Evolutionary conservation across 1,140 invertebrate species (phyloP).

Genomic region (Drosophila cardini): DNA sequence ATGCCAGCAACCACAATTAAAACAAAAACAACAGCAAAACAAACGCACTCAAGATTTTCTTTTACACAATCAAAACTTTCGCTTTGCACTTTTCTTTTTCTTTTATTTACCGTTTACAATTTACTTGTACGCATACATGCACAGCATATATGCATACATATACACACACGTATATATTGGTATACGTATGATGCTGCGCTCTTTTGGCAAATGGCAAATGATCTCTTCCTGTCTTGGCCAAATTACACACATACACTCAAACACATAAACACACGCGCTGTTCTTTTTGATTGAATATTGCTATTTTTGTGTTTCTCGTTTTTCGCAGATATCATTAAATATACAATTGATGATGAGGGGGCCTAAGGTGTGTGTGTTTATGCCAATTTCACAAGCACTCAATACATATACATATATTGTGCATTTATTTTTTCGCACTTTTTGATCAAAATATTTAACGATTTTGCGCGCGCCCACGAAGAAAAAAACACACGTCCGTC

Average conservation of each 20-base stretch:
- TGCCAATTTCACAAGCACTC: slow-evolving; percentile 37
- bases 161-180: background rate
- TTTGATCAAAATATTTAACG: slow-evolving; percentile 37
- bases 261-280: slow-evolving; percentile 37
- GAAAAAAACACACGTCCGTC: slow-evolving; percentile 1
- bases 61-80: slow-evolving; percentile 67
- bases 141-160: slow-evolving; percentile 4
- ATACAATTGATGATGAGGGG: background rate
- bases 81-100: slow-evolving; percentile 78
- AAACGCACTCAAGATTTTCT: slow-evolving; percentile 51
- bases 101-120: slow-evolving; percentile 48
- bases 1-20: background rate
- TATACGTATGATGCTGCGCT: slow-evolving; percentile 35
- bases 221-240: slow-evolving; percentile 66
- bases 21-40: slow-evolving; percentile 21
- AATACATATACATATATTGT: slow-evolving; percentile 14
- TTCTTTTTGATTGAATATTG: slow-evolving; percentile 66
- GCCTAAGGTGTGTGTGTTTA: slow-evolving; percentile 6
- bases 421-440: slow-evolving; percentile 46
- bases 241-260: slow-evolving; percentile 41
- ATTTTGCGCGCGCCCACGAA: slow-evolving; percentile 36
- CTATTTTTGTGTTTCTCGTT: slow-evolving; percentile 65
- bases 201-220: slow-evolving; percentile 60
- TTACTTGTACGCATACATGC: slow-evolving; percentile 12
- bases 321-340: slow-evolving; percentile 37